A percentile compares a stretch with the other conserved stretches of the same genome.
Conservation (phyloP, 2,797 vertebrate genomes). For the Distichodus sexfasciatus region DNA sequence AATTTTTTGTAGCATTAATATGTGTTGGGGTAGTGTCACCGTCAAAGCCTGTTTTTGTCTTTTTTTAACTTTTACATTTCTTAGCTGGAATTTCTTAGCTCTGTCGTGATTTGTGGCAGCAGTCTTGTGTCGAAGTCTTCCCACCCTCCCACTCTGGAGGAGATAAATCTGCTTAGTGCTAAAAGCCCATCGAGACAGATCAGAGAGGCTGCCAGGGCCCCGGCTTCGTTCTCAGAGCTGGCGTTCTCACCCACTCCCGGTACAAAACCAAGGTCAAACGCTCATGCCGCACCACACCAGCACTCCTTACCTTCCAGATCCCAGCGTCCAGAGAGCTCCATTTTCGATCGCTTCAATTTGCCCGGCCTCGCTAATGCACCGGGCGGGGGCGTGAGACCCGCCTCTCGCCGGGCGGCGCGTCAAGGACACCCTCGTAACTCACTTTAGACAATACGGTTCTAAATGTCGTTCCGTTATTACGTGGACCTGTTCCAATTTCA, state of each 20-base stretch:
- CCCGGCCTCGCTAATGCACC: slow-evolving; percentile 5
- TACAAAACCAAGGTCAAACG: slow-evolving; percentile 56
- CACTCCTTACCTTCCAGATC: slow-evolving; percentile 50
- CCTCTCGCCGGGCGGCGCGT: neutral
- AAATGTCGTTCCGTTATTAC: neutral
- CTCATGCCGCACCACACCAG: slow-evolving; percentile 31
- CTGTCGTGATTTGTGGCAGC: slow-evolving; percentile 26
- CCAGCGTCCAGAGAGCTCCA: slow-evolving; percentile 50
- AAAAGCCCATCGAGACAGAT: slow-evolving; percentile 58
- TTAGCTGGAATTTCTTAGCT: slow-evolving; percentile 6
- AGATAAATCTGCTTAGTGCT: slow-evolving; percentile 62
- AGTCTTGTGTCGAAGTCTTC: slow-evolving; percentile 46
- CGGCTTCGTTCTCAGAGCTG: slow-evolving; percentile 42
- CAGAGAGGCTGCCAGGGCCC: slow-evolving; percentile 45
- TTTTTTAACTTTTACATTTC: slow-evolving; percentile 10
- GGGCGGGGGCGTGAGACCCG: slow-evolving; percentile 6
- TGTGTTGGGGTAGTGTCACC: neutral
- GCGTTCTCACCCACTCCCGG: slow-evolving; percentile 41
- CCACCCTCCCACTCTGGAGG: slow-evolving; percentile 46
- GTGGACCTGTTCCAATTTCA: slow-evolving; percentile 18
- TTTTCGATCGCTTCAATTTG: slow-evolving; percentile 18
- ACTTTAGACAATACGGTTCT: neutral
- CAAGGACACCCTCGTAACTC: neutral
- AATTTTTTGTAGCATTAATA: too few species aligned
- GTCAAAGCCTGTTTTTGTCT: neutral